Base-by-base conservation (phyloP, 2,888 invertebrate species). In the Caenorhabditis becei region DNA sequence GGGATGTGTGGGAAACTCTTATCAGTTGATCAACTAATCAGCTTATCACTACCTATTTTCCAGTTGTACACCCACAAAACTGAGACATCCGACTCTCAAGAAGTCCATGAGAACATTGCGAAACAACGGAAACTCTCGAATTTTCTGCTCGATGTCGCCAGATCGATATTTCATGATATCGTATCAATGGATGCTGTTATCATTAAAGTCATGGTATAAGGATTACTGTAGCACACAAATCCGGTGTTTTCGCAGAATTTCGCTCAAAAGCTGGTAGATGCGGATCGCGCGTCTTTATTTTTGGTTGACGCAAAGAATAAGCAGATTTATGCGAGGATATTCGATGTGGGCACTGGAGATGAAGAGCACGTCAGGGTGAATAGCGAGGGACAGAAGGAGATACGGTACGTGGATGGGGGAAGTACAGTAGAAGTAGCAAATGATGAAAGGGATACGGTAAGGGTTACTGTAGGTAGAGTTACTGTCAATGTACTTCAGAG, bases 91-190 rank as follows among this genome's bases (percentile, higher is more conserved):
- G 74, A 74, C 20, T 20, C 67, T 16, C 69, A 78, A 11, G 74
- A 79, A 11, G 70, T 77, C 20, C 82, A 82, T 37, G 88, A 88
- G 35, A 83, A 86, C 32, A 71, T 86, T 58, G 88, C 85, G 56
- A 83, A 81, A 77, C 79, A 86, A 41, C 56, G 84, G 23, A 82
- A 86, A 51, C 54, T 84, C 26, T 94, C 95, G 59, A 95, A 95
- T 82, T 95, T 95, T 90, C 93, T 95, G 0, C 92, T 95, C 62
- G 94, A 94, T 63, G 95, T 95, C 41, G 95, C 95, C 59, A 95
- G 95, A 91, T 95, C 95, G 10, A 95, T 96, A 90, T 96, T 96
- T 90, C 95, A 95, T 92, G 95, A 96, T 89, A 95, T 96, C 94
- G 94, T 95, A 58, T 95, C 95, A 84, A 94, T 95, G 93, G 95